These are phyloP conservation scores for Drosophila mimetica DNA, from an alignment of 2,888 invertebrate species.

Conservation along the genomic window DNA sequence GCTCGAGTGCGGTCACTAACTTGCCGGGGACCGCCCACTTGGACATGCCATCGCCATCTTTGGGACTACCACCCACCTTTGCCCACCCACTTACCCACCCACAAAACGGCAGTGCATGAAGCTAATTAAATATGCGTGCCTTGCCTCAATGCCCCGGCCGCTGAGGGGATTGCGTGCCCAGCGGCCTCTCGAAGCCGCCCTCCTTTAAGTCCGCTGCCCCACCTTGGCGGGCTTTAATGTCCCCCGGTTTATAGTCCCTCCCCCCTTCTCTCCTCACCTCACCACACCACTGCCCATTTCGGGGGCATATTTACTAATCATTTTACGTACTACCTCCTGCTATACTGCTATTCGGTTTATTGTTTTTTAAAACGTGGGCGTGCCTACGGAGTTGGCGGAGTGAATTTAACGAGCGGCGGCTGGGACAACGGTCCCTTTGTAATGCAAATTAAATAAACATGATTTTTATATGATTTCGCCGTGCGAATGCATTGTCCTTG, in stretches of 20 bases:
- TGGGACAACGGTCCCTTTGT: slow-evolving; percentile 51
- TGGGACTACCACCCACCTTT: neutral
- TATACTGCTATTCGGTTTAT: slow-evolving; percentile 57
- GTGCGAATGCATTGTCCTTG: slow-evolving; percentile 37
- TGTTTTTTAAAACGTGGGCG: slow-evolving; percentile 72
- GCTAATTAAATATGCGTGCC: slow-evolving; percentile 58
- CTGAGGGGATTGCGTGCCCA: slow-evolving; percentile 52
- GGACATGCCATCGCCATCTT: slow-evolving; percentile 2
- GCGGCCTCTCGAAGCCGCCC: slow-evolving; percentile 1
- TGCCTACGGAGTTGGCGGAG: slow-evolving; percentile 47
- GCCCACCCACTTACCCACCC: neutral
- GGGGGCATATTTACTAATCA: slow-evolving; percentile 78
- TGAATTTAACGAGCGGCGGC: slow-evolving; percentile 70
- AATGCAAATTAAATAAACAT: slow-evolving; percentile 81
- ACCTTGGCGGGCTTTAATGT: slow-evolving; percentile 34
- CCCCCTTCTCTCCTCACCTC: too few species aligned
- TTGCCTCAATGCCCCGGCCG: slow-evolving; percentile 48
- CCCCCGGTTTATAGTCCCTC: slow-evolving; percentile 1
- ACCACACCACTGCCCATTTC: slow-evolving; percentile 46
- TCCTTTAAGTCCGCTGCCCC: slow-evolving; percentile 3
- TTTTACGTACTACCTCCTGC: slow-evolving; percentile 71
- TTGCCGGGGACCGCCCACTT: slow-evolving; percentile 1
- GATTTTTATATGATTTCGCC: slow-evolving; percentile 75
- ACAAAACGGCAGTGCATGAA: slow-evolving; percentile 39
- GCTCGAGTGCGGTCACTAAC: slow-evolving; percentile 39